Evolutionary conservation across 2,797 vertebrate genomes (phyloP), one percentile per base, ranked within the genome.

Genomic region (Artibeus jamaicensis): DNA sequence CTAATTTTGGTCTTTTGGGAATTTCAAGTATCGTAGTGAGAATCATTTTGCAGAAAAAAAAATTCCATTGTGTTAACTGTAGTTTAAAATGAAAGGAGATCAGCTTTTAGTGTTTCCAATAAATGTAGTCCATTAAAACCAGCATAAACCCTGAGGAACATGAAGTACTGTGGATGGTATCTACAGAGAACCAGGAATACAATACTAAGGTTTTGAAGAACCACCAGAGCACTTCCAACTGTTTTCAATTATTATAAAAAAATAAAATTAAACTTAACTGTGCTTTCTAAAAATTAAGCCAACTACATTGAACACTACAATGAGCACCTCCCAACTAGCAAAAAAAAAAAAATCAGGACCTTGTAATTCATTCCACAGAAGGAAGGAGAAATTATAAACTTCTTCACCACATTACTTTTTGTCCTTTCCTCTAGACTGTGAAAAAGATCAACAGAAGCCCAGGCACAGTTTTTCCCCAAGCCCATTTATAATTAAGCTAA

Each of bases 121-220:
- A 98, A 95, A 98, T 92, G 96, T 9, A 95, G 97, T 97, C 97
- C 96, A 98, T 97, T 97, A 97, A 97, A 97, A 96, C 9, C 98
- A 98, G 97, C 81, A 22, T 19, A 93, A 95, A 57, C 55, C 94
- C 97, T 97, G 93, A 67, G 68, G 97, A 98, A 98, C 97, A 98
- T 44, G 76, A 98, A 98, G 97, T 97, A 97, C 97, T 97, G 81
- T 70, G 92, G 96, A 97, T 70, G 96, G 67, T 89, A 90, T 89
- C 95, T 98, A 97, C 97, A 97, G 98, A 98, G 96, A 98, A 96
- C 95, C 93, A 98, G 97, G 96, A 98, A 97, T 96, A 96, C 0
- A 97, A 96, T 92, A 96, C 71, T 95, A 95, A 93, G 91, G 92
- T 95, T 98, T 96, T 97, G 88, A 98, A 97, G 97, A 98, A 98